Evolutionary conservation across 2,797 vertebrate species (phyloP).

Genomic region (Geotrypetes seraphini): DNA sequence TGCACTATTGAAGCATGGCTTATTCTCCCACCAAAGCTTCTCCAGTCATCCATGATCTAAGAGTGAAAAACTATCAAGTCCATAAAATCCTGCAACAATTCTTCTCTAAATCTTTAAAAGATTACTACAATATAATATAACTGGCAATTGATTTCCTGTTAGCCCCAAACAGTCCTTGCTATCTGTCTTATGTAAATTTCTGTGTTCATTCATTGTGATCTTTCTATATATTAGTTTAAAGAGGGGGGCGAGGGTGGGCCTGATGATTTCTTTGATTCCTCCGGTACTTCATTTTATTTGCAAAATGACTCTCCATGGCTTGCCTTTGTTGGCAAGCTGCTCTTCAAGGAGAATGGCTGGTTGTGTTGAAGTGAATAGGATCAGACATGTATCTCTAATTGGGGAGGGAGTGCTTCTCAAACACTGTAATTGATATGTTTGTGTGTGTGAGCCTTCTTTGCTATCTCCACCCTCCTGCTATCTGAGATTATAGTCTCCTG

Average conservation of each 20-base stretch:
- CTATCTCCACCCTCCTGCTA: conserved; percentile 68
- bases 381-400: conserved; percentile 47
- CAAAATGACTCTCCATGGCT: conserved; percentile 41
- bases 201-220: too few relatives aligned
- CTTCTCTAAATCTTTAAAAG: too few relatives aligned
- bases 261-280: not conserved
- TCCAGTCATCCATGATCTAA: too few relatives aligned
- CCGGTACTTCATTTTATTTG: conserved; percentile 19
- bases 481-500: conserved; percentile 69
- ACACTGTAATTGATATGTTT: conserved; percentile 71
- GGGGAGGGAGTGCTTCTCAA: conserved; percentile 39
- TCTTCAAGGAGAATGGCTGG: conserved; percentile 24
- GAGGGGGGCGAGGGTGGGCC: too few relatives aligned
- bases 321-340: conserved; percentile 34
- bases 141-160: too few relatives aligned
- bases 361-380: conserved; percentile 37
- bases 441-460: conserved; percentile 66
- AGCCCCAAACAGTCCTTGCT: too few relatives aligned
- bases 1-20: too few relatives aligned
- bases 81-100: too few relatives aligned
- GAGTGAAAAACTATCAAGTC: too few relatives aligned
- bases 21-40: too few relatives aligned
- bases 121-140: too few relatives aligned
- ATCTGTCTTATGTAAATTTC: too few relatives aligned
- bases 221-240: conserved; percentile 12